Percentiles rank a stretch among this genome's conserved stretches.
phyloP scores from a whole-genome alignment of 2,888 invertebrate species.

The Drosophila affinis region DNA sequence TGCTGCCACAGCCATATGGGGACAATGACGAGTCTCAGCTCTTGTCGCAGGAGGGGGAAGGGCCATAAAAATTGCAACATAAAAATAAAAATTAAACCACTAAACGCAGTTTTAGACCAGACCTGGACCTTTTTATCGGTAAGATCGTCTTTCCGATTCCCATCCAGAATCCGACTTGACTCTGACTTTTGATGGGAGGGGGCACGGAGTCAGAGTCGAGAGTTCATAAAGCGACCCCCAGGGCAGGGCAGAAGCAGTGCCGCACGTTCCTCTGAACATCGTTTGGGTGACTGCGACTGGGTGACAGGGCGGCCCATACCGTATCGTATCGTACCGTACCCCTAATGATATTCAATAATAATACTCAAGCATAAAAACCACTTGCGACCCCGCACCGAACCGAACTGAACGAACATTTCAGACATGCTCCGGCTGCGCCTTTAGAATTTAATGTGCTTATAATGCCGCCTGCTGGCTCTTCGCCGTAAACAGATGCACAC shows the following conservation, averaged over 20 bases:
- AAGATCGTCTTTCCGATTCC: conserved; percentile 4
- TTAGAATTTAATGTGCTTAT: conserved; percentile 80
- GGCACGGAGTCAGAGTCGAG: conserved; percentile 17
- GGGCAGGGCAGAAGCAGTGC: conserved; percentile 40
- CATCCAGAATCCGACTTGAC: conserved; percentile 44
- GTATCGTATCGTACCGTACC: conserved; percentile 24
- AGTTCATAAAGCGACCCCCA: conserved; percentile 55
- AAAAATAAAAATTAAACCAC: conserved; percentile 78
- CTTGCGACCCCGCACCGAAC: conserved; percentile 59
- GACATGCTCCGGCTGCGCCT: conserved; percentile 73
- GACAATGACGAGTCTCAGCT: conserved; percentile 31
- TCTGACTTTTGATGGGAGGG: conserved; percentile 34
- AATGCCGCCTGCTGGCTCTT: conserved; percentile 79
- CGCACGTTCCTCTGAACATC: conserved; percentile 32
- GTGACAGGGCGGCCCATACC: conserved; percentile 1
- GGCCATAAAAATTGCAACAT: conserved; percentile 69
- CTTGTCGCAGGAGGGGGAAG: conserved; percentile 31
- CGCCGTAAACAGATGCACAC: conserved; percentile 51
- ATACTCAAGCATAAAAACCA: conserved; percentile 73
- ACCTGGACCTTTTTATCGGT: conserved; percentile 17
- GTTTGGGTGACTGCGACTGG: neutral
- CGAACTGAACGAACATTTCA: conserved; percentile 57
- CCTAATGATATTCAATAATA: conserved; percentile 77
- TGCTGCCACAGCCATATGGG: conserved; percentile 17
- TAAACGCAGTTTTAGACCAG: conserved; percentile 56